phyloP scores from a whole-genome alignment of 2,113 vertebrate genomes.

The western clawed frog (Xenopus tropicalis) region DNA sequence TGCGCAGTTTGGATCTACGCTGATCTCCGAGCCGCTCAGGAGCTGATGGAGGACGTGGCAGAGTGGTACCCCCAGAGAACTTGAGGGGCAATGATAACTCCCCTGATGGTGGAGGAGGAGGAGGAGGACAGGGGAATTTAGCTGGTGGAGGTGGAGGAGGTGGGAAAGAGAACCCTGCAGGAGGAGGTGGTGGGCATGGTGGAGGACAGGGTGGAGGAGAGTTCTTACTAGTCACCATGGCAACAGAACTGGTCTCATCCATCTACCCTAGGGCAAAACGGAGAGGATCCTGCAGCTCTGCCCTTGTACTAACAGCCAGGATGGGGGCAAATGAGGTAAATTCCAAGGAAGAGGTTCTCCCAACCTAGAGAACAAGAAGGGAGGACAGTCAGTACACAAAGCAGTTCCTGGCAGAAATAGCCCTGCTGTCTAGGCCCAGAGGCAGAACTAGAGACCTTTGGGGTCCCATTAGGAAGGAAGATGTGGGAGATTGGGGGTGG shows the following conservation, averaged over 20 bases:
- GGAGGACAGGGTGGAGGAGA: constrained; percentile 5
- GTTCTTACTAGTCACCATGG: constrained; percentile 23
- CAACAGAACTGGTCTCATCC: neutral
- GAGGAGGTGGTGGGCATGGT: neutral
- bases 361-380: neutral
- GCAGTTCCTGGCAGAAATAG: too few species aligned
- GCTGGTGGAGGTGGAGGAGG: neutral
- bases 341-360: neutral
- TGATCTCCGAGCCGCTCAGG: constrained; percentile 11
- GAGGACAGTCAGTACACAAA: neutral
- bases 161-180: constrained; percentile 36
- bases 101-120: neutral
- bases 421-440: too few species aligned
- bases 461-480: too few species aligned
- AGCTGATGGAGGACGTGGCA: neutral
- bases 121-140: neutral
- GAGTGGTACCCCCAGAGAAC: neutral
- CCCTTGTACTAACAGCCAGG: neutral
- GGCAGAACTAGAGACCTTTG: too few species aligned
- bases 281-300: neutral
- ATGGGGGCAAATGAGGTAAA: neutral
- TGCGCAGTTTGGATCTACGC: constrained; percentile 63
- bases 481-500: too few species aligned
- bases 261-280: neutral
- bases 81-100: neutral